Conservation (phyloP, 2,888 invertebrate genomes). For the Cheiracanthium punctorium region DNA sequence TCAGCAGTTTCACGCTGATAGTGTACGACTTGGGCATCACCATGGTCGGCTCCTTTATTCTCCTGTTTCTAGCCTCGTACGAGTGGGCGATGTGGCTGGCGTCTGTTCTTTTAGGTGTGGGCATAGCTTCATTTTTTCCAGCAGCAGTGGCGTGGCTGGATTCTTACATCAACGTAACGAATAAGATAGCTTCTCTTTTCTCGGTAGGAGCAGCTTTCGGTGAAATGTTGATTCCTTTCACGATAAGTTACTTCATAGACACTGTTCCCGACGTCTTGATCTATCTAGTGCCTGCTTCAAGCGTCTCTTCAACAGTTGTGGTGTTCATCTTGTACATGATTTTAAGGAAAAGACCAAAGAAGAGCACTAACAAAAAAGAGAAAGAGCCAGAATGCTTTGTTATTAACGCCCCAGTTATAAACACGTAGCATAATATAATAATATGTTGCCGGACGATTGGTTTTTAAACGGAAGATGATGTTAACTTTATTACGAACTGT, state of each 20-base stretch:
- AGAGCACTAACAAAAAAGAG: constrained; percentile 33
- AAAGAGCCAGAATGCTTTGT: constrained; percentile 13
- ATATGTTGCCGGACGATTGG: no score
- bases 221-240: constrained; percentile 76
- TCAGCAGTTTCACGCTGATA: constrained; percentile 76
- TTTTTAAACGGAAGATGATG: no score
- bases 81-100: constrained; percentile 76
- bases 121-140: constrained; percentile 78
- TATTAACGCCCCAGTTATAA: neutral
- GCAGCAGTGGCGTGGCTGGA: constrained; percentile 77
- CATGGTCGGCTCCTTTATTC: constrained; percentile 74
- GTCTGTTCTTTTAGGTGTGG: constrained; percentile 76
- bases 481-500: no score
- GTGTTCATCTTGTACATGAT: constrained; percentile 54
- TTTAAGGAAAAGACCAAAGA: constrained; percentile 34
- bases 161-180: constrained; percentile 76
- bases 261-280: constrained; percentile 75
- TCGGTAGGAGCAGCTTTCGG: constrained; percentile 77
- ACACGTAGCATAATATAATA: no score
- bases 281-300: constrained; percentile 74
- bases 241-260: constrained; percentile 76
- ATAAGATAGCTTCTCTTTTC: constrained; percentile 77
- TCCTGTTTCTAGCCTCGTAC: constrained; percentile 73
- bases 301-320: constrained; percentile 23
- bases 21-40: constrained; percentile 75